Evolutionary conservation across 2,797 vertebrate species (phyloP).

Genomic region (Pangasius mekongensis): DNA sequence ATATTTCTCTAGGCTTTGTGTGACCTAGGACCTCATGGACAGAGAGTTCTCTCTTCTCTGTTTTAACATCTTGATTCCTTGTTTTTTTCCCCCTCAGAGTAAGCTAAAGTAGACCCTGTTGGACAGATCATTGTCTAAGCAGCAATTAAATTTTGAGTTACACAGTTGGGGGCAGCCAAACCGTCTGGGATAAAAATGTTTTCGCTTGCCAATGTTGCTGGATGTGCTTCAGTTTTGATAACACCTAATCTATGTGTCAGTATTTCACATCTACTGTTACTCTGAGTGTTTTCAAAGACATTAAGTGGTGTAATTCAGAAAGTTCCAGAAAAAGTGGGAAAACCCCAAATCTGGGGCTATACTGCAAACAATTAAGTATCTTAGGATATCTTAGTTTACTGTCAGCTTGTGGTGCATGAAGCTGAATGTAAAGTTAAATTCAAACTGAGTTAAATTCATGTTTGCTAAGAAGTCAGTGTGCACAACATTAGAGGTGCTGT

Average conservation of each 20-base stretch:
- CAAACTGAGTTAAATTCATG: not conserved
- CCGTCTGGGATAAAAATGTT: constrained; percentile 54
- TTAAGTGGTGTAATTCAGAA: constrained; percentile 47
- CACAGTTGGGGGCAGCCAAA: constrained; percentile 58
- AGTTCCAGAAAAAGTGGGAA: constrained; percentile 31
- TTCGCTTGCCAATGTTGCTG: constrained; percentile 59
- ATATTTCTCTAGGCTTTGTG: constrained; percentile 52
- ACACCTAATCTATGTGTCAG: constrained; percentile 61
- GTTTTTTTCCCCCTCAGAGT: constrained; percentile 32
- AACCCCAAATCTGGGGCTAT: constrained; percentile 10
- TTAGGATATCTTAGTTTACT: not conserved
- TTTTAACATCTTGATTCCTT: constrained; percentile 39
- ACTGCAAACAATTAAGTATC: not conserved
- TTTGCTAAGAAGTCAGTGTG: not conserved
- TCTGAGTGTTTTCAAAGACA: constrained; percentile 45
- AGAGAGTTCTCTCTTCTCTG: constrained; percentile 27
- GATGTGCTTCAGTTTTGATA: constrained; percentile 63
- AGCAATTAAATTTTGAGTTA: constrained; percentile 60
- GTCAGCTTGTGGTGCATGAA: not conserved
- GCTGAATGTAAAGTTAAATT: not conserved
- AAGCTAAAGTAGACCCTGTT: constrained; percentile 50
- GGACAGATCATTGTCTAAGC: constrained; percentile 59
- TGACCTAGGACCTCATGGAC: constrained; percentile 49
- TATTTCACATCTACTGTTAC: constrained; percentile 60
- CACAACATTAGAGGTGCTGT: not conserved